These are phyloP conservation scores for Limonius californicus DNA, from an alignment of 1,140 invertebrate genomes.

Conservation along the genomic window DNA sequence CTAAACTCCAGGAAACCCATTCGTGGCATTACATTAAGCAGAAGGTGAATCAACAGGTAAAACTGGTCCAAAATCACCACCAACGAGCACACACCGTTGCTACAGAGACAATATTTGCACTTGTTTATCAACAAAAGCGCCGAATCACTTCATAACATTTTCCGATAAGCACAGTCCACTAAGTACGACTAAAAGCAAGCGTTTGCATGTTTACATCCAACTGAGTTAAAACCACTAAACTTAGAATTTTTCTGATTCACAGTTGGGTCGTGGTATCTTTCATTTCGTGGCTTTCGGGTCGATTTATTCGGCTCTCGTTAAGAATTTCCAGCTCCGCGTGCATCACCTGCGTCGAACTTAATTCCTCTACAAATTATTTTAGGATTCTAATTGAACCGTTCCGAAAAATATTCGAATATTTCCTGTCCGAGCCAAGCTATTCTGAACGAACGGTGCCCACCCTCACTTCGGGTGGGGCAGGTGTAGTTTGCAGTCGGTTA, in stretches of 20 bases:
- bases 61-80: neutral
- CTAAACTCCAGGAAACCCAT: too few species aligned
- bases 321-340: too few species aligned
- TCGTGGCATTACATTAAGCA: too few species aligned
- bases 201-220: neutral
- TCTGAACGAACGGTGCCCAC: constrained; percentile 22
- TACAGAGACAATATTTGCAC: too few species aligned
- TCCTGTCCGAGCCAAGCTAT: constrained; percentile 17
- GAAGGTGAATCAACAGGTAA: neutral
- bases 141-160: neutral
- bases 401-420: constrained; percentile 1
- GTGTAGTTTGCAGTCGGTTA: constrained; percentile 22
- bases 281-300: neutral
- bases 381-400: constrained; percentile 8
- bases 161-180: neutral
- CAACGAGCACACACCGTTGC: neutral
- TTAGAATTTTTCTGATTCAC: neutral
- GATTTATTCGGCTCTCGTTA: neutral
- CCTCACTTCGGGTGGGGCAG: constrained; percentile 14
- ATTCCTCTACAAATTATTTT: neutral
- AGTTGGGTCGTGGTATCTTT: neutral
- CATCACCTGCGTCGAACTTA: neutral
- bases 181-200: neutral
- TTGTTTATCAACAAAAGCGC: neutral
- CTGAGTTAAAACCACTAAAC: neutral